phyloP scores from a whole-genome alignment of 2,888 invertebrate genomes.

The Schizaphis graminum region DNA sequence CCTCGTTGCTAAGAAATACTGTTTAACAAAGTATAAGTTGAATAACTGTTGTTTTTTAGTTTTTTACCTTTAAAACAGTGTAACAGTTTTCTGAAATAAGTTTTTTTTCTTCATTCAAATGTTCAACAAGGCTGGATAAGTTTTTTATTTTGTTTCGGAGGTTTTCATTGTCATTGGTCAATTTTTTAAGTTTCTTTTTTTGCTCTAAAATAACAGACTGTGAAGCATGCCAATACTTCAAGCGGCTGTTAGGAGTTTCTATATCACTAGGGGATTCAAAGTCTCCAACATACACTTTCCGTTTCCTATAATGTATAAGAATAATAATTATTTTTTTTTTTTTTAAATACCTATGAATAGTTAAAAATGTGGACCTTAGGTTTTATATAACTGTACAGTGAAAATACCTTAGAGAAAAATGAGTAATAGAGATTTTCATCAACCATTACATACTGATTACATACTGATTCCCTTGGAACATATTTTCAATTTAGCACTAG shows the following conservation, averaged over 20 bases:
- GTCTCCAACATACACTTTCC: constrained; percentile 25
- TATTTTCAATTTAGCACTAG: too few species aligned
- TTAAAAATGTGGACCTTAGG: too few species aligned
- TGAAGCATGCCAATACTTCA: neutral
- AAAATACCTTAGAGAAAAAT: constrained; percentile 30
- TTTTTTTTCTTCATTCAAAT: neutral
- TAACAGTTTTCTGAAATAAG: too few species aligned
- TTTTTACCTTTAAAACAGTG: constrained; percentile 15
- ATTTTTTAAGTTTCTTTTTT: neutral
- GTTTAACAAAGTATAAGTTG: too few species aligned
- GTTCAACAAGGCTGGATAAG: constrained; percentile 1
- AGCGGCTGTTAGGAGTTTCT: neutral
- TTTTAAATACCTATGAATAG: too few species aligned
- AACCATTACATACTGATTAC: too few species aligned
- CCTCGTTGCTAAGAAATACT: too few species aligned
- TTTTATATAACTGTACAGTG: constrained; percentile 22
- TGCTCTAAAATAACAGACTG: neutral
- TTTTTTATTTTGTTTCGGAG: neutral
- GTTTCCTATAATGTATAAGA: neutral
- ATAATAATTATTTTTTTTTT: too few species aligned
- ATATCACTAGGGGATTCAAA: neutral
- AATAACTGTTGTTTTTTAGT: too few species aligned
- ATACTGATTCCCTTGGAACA: too few species aligned
- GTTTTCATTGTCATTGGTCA: too few species aligned
- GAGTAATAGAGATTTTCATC: too few species aligned